These are phyloP conservation scores for Denticeps clupeoides DNA, from an alignment of 2,797 vertebrate species.

Conservation along the genomic window DNA sequence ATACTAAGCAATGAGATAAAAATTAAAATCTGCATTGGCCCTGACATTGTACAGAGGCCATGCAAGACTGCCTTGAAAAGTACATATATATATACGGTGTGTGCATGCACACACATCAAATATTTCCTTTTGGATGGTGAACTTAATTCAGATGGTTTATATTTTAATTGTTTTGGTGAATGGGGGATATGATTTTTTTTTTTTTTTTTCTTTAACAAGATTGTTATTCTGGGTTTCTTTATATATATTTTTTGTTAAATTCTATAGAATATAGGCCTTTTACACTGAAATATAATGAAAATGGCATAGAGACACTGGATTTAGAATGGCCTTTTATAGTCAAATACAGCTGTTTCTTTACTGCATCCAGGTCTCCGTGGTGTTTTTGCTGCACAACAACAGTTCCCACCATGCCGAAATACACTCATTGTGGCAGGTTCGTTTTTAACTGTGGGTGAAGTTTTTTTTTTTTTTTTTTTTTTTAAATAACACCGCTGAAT, in stretches of 20 bases:
- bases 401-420: no score
- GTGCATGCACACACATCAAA: conserved; percentile 28
- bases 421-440: no score
- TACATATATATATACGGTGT: conserved; percentile 44
- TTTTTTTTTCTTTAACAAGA: conserved; percentile 44
- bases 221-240: conserved; percentile 54
- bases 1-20: conserved; percentile 44
- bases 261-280: conserved; percentile 67
- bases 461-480: no score
- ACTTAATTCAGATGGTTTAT: conserved; percentile 55
- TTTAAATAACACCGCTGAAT: no score
- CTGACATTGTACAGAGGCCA: conserved; percentile 54
- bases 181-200: conserved; percentile 50
- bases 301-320: conserved; percentile 71
- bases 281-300: conserved; percentile 71
- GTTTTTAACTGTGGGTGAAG: no score
- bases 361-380: conserved; percentile 45
- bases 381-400: no score
- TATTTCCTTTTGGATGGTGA: conserved; percentile 65
- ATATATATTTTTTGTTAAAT: conserved; percentile 44
- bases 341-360: conserved; percentile 70
- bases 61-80: conserved; percentile 68
- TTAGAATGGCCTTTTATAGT: conserved; percentile 69
- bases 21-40: conserved; percentile 46
- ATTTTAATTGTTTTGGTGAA: conserved; percentile 69